phyloP scores from a whole-genome alignment of 2,113 vertebrate genomes.

The Eira barbara region DNA sequence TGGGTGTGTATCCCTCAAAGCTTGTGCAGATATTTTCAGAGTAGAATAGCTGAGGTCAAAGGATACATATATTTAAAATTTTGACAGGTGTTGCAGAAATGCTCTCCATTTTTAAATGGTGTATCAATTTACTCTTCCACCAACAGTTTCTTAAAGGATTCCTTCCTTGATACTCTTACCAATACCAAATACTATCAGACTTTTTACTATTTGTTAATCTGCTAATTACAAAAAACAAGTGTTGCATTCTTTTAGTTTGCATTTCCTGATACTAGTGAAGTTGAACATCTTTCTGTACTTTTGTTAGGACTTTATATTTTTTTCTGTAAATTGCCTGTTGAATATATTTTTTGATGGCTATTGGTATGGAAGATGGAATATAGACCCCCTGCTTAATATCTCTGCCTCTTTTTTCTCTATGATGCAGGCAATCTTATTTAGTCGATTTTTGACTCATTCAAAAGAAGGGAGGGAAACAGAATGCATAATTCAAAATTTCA shows the following conservation, averaged over 20 bases:
- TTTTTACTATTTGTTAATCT: slow-evolving; percentile 15
- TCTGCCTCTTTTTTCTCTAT: not conserved
- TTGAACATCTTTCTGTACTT: not conserved
- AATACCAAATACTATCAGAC: not conserved
- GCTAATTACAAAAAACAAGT: not conserved
- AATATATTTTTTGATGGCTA: not conserved
- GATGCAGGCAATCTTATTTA: not conserved
- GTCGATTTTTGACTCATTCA: not conserved
- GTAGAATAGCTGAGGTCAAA: not conserved
- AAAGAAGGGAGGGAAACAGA: not conserved
- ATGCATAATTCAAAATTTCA: not conserved
- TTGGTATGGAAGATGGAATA: not conserved
- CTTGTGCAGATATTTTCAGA: slow-evolving; percentile 15
- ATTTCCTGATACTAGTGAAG: not conserved
- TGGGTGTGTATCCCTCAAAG: not conserved
- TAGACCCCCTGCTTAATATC: not conserved
- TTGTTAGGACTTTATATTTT: not conserved
- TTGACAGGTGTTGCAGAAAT: not conserved
- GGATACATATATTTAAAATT: not conserved
- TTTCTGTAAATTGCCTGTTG: not conserved
- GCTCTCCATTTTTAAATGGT: not conserved
- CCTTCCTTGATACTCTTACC: not conserved
- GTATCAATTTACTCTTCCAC: not conserved
- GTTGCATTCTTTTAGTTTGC: not conserved
- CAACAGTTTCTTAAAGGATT: not conserved